Conservation (phyloP, 2,888 invertebrate genomes). For the Schizaphis graminum region DNA sequence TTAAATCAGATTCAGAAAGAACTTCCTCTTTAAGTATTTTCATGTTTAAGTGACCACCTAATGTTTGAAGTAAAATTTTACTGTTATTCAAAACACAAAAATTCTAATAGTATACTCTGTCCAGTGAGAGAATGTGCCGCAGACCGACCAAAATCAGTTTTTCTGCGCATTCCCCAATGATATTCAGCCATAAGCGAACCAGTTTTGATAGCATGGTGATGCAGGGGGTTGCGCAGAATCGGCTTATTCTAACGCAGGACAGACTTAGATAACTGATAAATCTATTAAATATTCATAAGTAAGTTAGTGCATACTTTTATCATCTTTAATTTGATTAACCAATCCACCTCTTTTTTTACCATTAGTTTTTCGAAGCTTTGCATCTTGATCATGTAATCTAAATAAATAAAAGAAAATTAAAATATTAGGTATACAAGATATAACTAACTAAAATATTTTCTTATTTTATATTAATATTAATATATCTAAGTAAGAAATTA, state of each 20-base stretch:
- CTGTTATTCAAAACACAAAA: background rate
- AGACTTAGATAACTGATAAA: background rate
- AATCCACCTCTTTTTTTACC: conserved; percentile 49
- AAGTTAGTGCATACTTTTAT: background rate
- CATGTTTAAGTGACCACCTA: conserved; percentile 49
- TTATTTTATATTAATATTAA: background rate
- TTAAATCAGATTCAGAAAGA: conserved; percentile 13
- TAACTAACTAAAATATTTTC: background rate
- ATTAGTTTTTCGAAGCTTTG: conserved; percentile 55
- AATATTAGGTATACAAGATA: background rate
- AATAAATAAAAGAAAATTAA: background rate
- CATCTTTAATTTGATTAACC: conserved; percentile 36
- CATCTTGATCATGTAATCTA: conserved; percentile 63
- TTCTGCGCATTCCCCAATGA: no score
- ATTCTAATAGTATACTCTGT: background rate
- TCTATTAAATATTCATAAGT: background rate
- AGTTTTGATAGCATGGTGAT: no score
- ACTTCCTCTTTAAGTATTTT: conserved; percentile 1
- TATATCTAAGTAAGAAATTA: background rate
- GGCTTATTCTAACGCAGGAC: no score
- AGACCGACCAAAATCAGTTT: no score
- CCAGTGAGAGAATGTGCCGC: no score
- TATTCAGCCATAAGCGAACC: no score
- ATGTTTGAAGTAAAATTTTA: background rate
- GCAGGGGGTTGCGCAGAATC: no score